These are phyloP conservation scores for Amblyopsis hoosieri DNA, from an alignment of 2,797 vertebrate species.

Conservation along the genomic window DNA sequence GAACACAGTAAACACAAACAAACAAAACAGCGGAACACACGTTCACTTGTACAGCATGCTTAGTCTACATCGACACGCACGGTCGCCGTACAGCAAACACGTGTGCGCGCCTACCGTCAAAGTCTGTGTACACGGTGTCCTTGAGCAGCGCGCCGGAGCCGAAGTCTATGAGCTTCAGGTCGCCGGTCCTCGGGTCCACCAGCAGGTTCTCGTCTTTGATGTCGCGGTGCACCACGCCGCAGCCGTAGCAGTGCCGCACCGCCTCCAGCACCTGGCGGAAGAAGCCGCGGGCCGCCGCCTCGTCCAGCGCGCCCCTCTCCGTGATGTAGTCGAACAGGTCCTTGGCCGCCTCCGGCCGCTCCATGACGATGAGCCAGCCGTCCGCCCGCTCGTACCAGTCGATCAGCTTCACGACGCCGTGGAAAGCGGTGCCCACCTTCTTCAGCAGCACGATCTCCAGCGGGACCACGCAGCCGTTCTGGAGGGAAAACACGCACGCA, in stretches of 20 bases:
- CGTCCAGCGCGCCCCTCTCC: constrained; percentile 85
- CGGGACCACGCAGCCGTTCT: constrained; percentile 83
- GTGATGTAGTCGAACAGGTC: constrained; percentile 91
- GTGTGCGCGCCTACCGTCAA: constrained; percentile 77
- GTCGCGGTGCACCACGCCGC: constrained; percentile 87
- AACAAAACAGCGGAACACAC: background rate
- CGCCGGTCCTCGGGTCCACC: constrained; percentile 83
- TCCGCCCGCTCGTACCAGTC: constrained; percentile 88
- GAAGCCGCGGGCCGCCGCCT: constrained; percentile 83
- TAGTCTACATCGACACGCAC: no score
- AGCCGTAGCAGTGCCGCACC: constrained; percentile 85
- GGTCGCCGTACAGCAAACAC: background rate
- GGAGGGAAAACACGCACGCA: constrained; percentile 5
- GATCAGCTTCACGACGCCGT: constrained; percentile 84
- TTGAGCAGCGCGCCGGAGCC: constrained; percentile 88
- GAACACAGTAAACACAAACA: no score
- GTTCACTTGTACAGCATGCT: no score
- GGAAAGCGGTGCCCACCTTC: constrained; percentile 84
- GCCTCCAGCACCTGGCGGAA: constrained; percentile 87
- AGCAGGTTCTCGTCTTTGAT: constrained; percentile 90
- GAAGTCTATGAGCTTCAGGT: constrained; percentile 89
- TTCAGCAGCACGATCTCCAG: constrained; percentile 86
- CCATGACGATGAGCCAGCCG: constrained; percentile 87
- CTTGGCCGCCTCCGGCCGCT: constrained; percentile 84
- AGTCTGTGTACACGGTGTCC: constrained; percentile 90